phyloP scores from a whole-genome alignment of 2,113 vertebrate species.

The Vidua chalybeata region DNA sequence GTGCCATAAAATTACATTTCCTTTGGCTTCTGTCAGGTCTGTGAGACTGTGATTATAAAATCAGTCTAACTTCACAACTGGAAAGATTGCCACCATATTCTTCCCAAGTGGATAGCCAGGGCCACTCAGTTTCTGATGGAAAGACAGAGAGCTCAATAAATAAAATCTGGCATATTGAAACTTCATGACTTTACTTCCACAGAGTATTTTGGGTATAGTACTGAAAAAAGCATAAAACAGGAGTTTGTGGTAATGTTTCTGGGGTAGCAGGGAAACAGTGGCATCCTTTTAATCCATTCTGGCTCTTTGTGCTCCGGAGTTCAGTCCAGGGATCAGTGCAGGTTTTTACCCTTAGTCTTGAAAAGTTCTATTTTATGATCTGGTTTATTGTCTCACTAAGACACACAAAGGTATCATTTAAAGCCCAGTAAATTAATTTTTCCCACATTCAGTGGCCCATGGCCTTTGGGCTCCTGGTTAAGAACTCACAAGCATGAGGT shows the following conservation, averaged over 20 bases:
- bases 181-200: background rate
- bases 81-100: background rate
- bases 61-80: background rate
- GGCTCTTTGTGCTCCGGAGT: background rate
- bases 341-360: background rate
- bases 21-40: background rate
- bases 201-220: background rate
- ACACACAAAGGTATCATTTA: constrained; percentile 22
- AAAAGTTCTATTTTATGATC: constrained; percentile 1
- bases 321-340: background rate
- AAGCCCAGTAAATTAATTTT: constrained; percentile 23
- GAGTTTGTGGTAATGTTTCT: background rate
- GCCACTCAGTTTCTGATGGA: background rate
- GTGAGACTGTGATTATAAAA: background rate
- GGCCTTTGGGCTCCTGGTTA: background rate
- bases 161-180: background rate
- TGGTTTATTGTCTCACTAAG: constrained; percentile 12
- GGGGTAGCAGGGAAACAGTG: background rate
- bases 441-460: background rate
- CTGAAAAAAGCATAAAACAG: background rate
- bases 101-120: background rate
- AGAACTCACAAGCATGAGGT: background rate
- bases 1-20: background rate
- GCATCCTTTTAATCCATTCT: background rate
- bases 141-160: background rate